Percentiles rank a stretch among this genome's conserved stretches.
Conservation (phyloP, 2,888 invertebrate genomes). For the Oligia strigilis region DNA sequence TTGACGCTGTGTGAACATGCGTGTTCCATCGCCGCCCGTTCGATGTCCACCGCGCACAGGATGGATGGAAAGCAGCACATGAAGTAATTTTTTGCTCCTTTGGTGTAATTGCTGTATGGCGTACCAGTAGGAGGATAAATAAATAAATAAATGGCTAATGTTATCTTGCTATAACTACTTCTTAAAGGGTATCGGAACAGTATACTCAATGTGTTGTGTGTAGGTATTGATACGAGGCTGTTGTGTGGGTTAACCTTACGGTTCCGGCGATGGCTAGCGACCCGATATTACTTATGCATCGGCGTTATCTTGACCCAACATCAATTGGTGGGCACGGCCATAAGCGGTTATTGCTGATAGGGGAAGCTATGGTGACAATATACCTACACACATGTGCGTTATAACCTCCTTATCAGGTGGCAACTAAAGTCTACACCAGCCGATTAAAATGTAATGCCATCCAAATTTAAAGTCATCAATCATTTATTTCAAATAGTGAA, state of each 20-base stretch:
- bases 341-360: conserved; percentile 53
- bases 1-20: no score
- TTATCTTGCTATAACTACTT: not conserved
- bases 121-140: no score
- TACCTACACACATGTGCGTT: not conserved
- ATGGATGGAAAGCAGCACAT: no score
- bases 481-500: not conserved
- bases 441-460: not conserved
- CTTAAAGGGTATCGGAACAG: not conserved
- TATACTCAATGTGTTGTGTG: not conserved
- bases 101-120: no score
- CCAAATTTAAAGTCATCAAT: not conserved
- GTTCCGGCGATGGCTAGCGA: conserved; percentile 34
- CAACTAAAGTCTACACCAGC: not conserved
- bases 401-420: not conserved
- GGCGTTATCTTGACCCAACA: conserved; percentile 56
- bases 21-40: no score
- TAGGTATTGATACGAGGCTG: conserved; percentile 7
- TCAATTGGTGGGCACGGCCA: conserved; percentile 48
- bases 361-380: conserved; percentile 47
- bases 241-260: conserved; percentile 41
- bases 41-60: no score
- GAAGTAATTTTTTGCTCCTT: no score
- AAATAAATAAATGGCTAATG: no score
- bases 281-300: conserved; percentile 58